These are phyloP conservation scores for Manacus vitellinus DNA, from an alignment of 2,113 vertebrate genomes.

Conservation along the genomic window DNA sequence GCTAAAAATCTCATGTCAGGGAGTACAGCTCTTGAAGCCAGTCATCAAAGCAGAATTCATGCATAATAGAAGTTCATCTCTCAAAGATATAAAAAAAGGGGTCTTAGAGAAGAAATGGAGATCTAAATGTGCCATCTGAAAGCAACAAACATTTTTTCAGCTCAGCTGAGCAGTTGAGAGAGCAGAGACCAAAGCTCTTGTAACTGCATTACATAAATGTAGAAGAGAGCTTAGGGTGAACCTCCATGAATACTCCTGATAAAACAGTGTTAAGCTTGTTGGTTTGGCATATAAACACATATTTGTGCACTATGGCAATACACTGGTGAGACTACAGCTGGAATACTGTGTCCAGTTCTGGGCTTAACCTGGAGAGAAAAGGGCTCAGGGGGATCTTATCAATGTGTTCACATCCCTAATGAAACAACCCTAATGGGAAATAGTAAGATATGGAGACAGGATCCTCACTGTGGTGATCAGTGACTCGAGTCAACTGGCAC, in stretches of 20 bases:
- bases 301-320: background rate
- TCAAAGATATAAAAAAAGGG: background rate
- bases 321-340: background rate
- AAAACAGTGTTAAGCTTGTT: background rate
- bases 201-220: background rate
- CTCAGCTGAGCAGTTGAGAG: background rate
- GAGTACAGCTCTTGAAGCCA: background rate
- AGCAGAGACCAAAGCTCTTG: background rate
- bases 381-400: background rate
- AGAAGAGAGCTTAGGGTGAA: background rate
- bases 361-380: background rate
- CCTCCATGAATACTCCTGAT: background rate
- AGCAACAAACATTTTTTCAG: background rate
- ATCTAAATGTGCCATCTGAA: background rate
- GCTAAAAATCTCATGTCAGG: constrained; percentile 1
- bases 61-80: background rate
- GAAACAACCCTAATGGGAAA: background rate
- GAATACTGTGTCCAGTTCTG: background rate
- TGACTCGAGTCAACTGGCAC: too few relatives aligned
- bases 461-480: background rate
- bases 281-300: background rate
- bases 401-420: too few relatives aligned
- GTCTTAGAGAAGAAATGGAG: background rate
- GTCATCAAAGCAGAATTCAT: background rate
- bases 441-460: background rate